Evolutionary conservation across 1,140 invertebrate species (phyloP).

Genomic region (Campoletis sonorensis): DNA sequence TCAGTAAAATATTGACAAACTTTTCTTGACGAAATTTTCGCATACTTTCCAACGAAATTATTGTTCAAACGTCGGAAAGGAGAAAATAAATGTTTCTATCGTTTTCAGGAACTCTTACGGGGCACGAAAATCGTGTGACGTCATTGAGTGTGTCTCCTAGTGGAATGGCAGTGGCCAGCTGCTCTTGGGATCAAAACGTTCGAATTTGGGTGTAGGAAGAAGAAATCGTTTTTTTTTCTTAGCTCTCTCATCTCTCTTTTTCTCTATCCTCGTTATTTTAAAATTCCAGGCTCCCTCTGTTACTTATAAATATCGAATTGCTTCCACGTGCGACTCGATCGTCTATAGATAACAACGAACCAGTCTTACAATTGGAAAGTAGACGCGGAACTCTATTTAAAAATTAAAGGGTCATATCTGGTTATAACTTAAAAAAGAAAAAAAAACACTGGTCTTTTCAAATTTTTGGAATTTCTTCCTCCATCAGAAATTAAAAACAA

Average conservation of each 20-base stretch:
- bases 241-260: background rate
- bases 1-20: no score
- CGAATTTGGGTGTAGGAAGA: conserved; percentile 88
- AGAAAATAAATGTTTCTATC: conserved; percentile 24
- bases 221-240: background rate
- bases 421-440: no score
- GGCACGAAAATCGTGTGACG: conserved; percentile 92
- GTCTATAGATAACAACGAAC: background rate
- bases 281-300: background rate
- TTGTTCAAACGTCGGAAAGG: background rate
- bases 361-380: background rate
- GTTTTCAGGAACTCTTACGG: conserved; percentile 82
- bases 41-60: background rate
- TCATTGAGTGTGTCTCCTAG: conserved; percentile 88
- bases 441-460: no score
- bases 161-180: conserved; percentile 89
- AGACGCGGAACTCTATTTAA: background rate
- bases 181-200: conserved; percentile 93
- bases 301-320: background rate
- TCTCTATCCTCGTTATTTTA: background rate
- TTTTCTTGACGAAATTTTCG: background rate
- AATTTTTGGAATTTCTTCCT: no score
- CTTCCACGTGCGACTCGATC: background rate
- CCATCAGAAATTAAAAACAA: no score
- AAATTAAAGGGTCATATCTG: no score